These are phyloP conservation scores for Dolichomitus sp. DNA, from an alignment of 2,888 invertebrate species.

Conservation along the genomic window DNA sequence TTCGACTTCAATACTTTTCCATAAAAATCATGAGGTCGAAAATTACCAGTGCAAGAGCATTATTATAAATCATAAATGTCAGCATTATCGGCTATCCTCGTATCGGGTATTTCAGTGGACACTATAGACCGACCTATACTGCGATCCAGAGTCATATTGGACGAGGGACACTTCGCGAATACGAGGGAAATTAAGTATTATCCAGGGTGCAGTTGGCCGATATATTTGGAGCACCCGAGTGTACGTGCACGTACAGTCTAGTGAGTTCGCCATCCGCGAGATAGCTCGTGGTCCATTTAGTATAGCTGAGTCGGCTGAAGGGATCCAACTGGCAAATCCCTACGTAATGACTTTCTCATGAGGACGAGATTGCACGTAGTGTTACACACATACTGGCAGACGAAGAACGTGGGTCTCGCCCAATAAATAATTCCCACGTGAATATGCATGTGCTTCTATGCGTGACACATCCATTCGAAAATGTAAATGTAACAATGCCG, in stretches of 20 bases:
- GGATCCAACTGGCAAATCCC: slow-evolving; percentile 60
- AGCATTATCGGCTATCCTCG: background rate
- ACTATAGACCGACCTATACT: background rate
- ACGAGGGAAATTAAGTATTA: slow-evolving; percentile 40
- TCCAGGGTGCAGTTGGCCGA: slow-evolving; percentile 44
- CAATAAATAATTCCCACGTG: slow-evolving; percentile 53
- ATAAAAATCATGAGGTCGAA: background rate
- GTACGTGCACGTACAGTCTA: slow-evolving; percentile 24
- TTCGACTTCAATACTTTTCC: background rate
- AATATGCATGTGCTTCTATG: background rate
- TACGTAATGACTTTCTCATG: slow-evolving; percentile 60
- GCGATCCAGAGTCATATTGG: slow-evolving; percentile 23
- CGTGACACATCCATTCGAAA: slow-evolving; percentile 9
- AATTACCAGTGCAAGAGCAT: background rate
- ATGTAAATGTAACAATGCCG: background rate
- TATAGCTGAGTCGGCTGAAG: slow-evolving; percentile 44
- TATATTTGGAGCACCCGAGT: slow-evolving; percentile 34
- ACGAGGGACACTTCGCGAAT: slow-evolving; percentile 33
- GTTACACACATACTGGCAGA: background rate
- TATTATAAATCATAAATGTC: background rate
- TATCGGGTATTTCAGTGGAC: background rate
- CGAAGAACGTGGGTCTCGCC: slow-evolving; percentile 21
- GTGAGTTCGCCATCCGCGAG: slow-evolving; percentile 22
- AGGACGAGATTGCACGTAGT: slow-evolving; percentile 51
- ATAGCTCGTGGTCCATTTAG: slow-evolving; percentile 38